These are phyloP conservation scores for Symphodus melops DNA, from an alignment of 2,113 vertebrate species.

Conservation along the genomic window DNA sequence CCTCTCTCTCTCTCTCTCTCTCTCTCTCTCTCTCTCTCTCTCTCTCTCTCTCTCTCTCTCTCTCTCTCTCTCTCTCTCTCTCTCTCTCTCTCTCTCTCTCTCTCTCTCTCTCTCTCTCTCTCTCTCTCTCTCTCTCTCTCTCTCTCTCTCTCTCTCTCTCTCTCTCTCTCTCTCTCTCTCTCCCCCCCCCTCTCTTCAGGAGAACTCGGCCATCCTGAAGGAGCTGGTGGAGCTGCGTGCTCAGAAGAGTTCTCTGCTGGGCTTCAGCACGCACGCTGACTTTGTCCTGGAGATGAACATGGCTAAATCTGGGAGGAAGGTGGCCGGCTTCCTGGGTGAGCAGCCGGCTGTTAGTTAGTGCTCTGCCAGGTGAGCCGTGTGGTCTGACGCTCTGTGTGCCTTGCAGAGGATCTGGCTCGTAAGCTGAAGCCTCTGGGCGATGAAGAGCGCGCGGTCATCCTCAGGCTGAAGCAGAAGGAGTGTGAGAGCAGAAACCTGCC, in stretches of 20 bases:
- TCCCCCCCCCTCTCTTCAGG: constrained; percentile 74
- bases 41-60: no score
- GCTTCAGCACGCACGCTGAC: constrained; percentile 92
- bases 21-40: no score
- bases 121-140: no score
- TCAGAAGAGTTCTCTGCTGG: constrained; percentile 89
- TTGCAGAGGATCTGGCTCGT: constrained; percentile 89
- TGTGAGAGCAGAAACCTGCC: constrained; percentile 84
- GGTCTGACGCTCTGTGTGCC: not conserved
- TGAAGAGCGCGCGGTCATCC: constrained; percentile 87
- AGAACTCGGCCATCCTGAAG: constrained; percentile 92
- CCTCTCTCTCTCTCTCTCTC: no score
- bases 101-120: no score
- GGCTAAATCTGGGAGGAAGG: constrained; percentile 89
- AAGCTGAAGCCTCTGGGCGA: constrained; percentile 93
- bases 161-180: no score
- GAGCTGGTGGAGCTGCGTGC: constrained; percentile 91
- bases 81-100: no score
- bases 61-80: no score
- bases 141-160: no score
- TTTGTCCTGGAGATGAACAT: constrained; percentile 99
- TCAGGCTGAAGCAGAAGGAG: constrained; percentile 92
- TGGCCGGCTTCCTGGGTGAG: constrained; percentile 92
- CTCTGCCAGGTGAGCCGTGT: not conserved
- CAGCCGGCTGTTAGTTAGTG: no score